A percentile compares a stretch with the other conserved stretches of the same genome.
Conservation (phyloP, 2,113 vertebrate genomes). For the Marmota monax region DNA sequence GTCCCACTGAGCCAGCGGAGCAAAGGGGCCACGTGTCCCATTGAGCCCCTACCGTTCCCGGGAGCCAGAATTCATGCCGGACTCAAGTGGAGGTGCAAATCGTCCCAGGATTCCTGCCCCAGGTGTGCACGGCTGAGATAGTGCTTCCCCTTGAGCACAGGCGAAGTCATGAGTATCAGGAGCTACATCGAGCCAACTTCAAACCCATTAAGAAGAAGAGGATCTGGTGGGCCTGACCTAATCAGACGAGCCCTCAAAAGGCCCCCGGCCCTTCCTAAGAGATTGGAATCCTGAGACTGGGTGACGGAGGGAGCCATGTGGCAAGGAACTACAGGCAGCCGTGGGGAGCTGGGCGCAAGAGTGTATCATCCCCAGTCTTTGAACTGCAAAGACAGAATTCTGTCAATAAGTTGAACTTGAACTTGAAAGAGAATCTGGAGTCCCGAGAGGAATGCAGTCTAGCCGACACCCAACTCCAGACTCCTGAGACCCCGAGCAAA, state of each 20-base stretch:
- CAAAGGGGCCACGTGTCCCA: rapidly evolving
- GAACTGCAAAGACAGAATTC: not conserved
- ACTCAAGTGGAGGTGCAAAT: not conserved
- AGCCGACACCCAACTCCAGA: not conserved
- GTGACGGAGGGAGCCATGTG: rapidly evolving
- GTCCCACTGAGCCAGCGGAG: not conserved
- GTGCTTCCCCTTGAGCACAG: not conserved
- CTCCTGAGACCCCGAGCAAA: not conserved
- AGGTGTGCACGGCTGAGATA: rapidly evolving
- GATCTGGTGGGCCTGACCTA: not conserved
- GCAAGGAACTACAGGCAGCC: not conserved
- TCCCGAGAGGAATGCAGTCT: not conserved
- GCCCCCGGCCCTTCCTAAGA: not conserved
- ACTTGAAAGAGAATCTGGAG: not conserved
- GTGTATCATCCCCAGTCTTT: not conserved
- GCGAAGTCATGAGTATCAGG: too few relatives aligned
- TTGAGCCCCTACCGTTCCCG: rapidly evolving
- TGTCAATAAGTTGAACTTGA: not conserved
- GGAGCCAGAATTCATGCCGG: not conserved
- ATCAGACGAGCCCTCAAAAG: not conserved
- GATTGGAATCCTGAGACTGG: not conserved
- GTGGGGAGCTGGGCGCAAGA: not conserved
- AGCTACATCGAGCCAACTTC: not conserved
- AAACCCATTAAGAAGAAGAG: not conserved
- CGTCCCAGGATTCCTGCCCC: not conserved